phyloP scores from a whole-genome alignment of 2,888 invertebrate genomes.

The Tholera decimalis region DNA sequence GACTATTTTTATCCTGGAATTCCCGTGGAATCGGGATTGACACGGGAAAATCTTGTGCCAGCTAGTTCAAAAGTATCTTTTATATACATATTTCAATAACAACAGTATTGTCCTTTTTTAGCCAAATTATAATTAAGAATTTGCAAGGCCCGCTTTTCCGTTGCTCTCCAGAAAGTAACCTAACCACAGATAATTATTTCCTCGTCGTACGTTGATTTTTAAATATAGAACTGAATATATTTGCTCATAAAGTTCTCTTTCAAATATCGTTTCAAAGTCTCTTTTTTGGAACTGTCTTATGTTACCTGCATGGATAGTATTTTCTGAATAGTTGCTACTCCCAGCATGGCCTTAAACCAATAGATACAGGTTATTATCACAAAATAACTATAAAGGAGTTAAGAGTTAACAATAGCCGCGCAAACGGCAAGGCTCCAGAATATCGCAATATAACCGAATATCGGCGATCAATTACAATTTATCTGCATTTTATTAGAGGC shows the following conservation, averaged over 20 bases:
- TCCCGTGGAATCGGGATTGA: too few relatives aligned
- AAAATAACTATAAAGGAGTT: constrained; percentile 15
- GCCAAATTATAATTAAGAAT: neutral
- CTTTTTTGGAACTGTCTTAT: too few relatives aligned
- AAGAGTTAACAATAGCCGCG: constrained; percentile 33
- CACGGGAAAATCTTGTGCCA: too few relatives aligned
- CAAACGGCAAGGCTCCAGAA: constrained; percentile 22
- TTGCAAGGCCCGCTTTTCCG: constrained; percentile 1
- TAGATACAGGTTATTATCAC: neutral
- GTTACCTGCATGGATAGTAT: too few relatives aligned
- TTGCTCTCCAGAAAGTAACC: neutral
- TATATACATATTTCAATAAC: too few relatives aligned
- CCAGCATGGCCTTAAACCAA: neutral
- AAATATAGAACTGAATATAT: neutral
- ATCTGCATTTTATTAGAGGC: constrained; percentile 62
- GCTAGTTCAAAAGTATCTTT: too few relatives aligned
- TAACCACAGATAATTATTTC: neutral
- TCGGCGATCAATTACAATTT: constrained; percentile 58
- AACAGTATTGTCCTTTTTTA: neutral
- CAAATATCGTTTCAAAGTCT: too few relatives aligned
- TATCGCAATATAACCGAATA: constrained; percentile 37
- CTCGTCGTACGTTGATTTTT: neutral
- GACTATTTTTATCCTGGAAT: too few relatives aligned
- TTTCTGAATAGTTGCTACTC: neutral
- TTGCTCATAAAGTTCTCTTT: neutral